These are phyloP conservation scores for Morone chrysops DNA, from an alignment of 2,113 vertebrate species.

Conservation along the genomic window DNA sequence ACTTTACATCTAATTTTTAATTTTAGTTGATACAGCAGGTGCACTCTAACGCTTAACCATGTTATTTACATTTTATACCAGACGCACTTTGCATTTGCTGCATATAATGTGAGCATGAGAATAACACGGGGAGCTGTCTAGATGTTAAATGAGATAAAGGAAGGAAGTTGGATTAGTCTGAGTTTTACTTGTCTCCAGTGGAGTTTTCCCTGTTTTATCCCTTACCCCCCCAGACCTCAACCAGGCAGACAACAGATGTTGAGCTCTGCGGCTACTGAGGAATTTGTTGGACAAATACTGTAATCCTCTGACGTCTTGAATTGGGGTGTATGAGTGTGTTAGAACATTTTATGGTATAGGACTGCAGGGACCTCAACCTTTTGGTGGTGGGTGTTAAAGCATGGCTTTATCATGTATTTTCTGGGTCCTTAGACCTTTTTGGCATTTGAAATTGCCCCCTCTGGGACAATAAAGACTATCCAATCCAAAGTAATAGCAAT, in stretches of 20 bases:
- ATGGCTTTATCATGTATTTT: background rate
- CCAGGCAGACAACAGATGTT: conserved; percentile 63
- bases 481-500: background rate
- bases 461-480: too few relatives aligned
- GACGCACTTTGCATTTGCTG: background rate
- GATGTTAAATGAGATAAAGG: background rate
- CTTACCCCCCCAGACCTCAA: conserved; percentile 1
- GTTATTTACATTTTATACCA: conserved; percentile 17
- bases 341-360: background rate
- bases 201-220: conserved; percentile 18
- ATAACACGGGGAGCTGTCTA: background rate
- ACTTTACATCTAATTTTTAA: conserved; percentile 15
- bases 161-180: conserved; percentile 38
- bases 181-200: conserved; percentile 37
- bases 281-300: conserved; percentile 62
- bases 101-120: background rate
- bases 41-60: conserved; percentile 1
- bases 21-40: conserved; percentile 44
- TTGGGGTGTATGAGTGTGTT: background rate
- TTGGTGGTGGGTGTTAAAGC: background rate
- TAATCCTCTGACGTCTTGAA: conserved; percentile 58
- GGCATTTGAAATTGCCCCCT: background rate
- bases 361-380: background rate
- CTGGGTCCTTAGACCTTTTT: background rate
- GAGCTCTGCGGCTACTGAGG: conserved; percentile 53